Evolutionary conservation across 2,888 invertebrate species (phyloP), one percentile per base, ranked within the genome.

Genomic region (Embidobia sp.): DNA sequence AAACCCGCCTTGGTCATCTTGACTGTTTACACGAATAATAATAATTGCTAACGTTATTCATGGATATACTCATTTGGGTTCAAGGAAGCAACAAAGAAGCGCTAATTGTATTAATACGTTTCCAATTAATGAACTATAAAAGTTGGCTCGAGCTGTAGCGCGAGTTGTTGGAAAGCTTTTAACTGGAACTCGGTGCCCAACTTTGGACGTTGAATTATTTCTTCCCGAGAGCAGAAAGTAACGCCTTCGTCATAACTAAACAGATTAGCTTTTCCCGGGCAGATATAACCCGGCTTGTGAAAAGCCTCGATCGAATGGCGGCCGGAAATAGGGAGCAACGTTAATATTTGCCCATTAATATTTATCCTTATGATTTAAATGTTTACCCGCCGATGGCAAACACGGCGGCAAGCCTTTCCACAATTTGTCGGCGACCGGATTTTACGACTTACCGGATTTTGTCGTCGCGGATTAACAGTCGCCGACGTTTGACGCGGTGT

Each of bases 331-430:
- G 16, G 35, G 6, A 10, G 46, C 27, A 31, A 7, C 10, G 48
- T 27, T 26, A 42, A 64, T 44, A 53, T 64, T 55, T 55, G 67
- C 27, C 18, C 8, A 67, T 67, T 55, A 55, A 67, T 67, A 67
- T 67, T 67, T 67, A 67, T 67, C 48, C 51, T 35, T 48, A 35
- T 55, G 49, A 33, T 37, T 55, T 19, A 0, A 26, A 27, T 22
- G 55, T 57, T 55, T 57, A 16, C 42, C n/a, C 27, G 27, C 6
- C 13, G 18, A 27, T 22, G 22, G 27, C 66, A 44, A 44, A 53
- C 53, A 61, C 6, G n/a, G 27, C 22, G 44, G 5, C 44, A 18
- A 11, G 29, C 33, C 31, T 37, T 33, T 64, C 22, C 37, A 33
- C 64, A 48, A 64, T 53, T 63, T 37, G 40, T 19, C 63, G 42